Base-by-base conservation (phyloP, 2,888 invertebrate genomes). In the Trachelus troglodyta region DNA sequence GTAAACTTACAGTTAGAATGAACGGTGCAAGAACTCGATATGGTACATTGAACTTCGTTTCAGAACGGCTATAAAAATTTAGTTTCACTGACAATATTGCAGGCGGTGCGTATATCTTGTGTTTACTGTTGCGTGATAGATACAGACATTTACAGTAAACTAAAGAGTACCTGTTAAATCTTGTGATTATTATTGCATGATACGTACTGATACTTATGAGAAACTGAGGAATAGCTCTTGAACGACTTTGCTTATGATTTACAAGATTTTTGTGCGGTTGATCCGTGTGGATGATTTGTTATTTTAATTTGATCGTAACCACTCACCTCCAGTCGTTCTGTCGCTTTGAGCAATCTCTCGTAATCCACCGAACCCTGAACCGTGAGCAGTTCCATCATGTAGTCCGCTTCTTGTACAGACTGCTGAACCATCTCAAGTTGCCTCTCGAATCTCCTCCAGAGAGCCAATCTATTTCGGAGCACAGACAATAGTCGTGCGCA, bases 361-460 rank as follows among this genome's bases (percentile, higher is more conserved):
- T 97, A 97, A 90, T 97, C 97, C 30, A 97, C 96, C 81, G 96
- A 95, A 1, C 96, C 97, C 88, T 97, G 97, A 0, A 97, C 95
- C 0, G 96, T 96, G 23, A 97, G 93, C 79, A 97, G 92, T 83
- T 97, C 97, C 93, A 96, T 96, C 96, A 97, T 96, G 86, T 96
- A 97, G 90, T 97, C 97, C 0, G 97, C 96, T 86, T 97, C 97
- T 78, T 96, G 94, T 0, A 97, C 96, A 0, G 96, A 96, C 76
- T 96, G 95, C 81, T 96, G 96, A 15, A 97, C 96, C 89, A 95
- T 88, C 85, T 97, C 97, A 83, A 97, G 90, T 85, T 96, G 96
- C 3, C 94, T 92, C 88, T 97, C 97, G 89, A 96, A 97, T 34
- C 96, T 92, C 78, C 95, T 93, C 97, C 97, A 97, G 34, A 97